Base-by-base conservation (phyloP, 2,888 invertebrate species). In the Drosophila limbata region DNA sequence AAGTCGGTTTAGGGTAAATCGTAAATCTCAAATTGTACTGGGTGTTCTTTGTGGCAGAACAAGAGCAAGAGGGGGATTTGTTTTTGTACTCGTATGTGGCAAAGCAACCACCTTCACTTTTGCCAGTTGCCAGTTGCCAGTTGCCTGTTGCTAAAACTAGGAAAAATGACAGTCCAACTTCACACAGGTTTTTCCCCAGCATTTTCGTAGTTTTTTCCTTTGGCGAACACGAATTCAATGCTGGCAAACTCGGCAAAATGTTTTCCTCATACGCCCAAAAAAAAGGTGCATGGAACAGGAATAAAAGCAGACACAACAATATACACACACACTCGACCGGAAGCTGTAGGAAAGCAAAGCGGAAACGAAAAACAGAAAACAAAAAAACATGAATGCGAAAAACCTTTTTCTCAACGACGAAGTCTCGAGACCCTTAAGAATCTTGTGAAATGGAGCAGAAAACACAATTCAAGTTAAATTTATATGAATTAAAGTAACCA, bases 41-140 rank as follows among this genome's bases (percentile, higher is more conserved):
- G n/a, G 10, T 28, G 28, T n/a, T 15, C 28, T 8, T 6, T 21
- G 13, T 44, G 44, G 10, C 5, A 19, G 4, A 19, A 4, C 15
- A 17, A 10, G 31, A 13, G 6, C 11, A 4, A 2, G 19, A 3
- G 21, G 50, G 4, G 3, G 11, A 3, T 11, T 33, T 48, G 13
- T 31, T 44, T 13, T 37, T 37, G 35, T 13, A 35, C 13, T 6
- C 35, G 44, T 28, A 11, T 42, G 28, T 50, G 51, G n/a, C 31
- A 10, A 19, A 57, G 31, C 37, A 69, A 55, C 62, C 39, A 71
- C 65, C 60, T 77, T 74, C 66, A 62, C 72, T 77, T 71, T 62
- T 69, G 45, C 48, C 50, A n/a, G n/a, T 37, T 37, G 6, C 47
- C 40, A 15, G 8, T 13, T 28, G 39, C 40, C 51, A 51, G 21